A percentile compares a stretch with the other conserved stretches of the same genome.
phyloP scores from a whole-genome alignment of 2,797 vertebrate species.

The Dipus sagitta region DNA sequence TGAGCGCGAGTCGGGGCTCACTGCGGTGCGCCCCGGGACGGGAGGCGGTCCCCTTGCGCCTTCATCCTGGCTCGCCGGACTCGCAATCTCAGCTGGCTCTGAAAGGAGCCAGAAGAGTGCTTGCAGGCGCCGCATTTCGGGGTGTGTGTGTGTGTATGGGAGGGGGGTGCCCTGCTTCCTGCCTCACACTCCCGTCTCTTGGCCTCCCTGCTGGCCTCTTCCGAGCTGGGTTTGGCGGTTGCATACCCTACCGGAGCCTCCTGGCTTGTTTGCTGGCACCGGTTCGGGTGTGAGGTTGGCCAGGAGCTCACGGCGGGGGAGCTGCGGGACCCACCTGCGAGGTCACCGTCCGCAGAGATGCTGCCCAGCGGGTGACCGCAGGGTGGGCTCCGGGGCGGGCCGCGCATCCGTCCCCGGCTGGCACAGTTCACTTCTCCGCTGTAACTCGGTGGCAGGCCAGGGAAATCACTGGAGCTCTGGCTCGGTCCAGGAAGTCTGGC shows the following conservation, averaged over 20 bases:
- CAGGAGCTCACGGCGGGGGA: neutral
- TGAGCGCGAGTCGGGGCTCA: neutral
- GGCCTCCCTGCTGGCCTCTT: neutral
- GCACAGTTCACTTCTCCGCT: constrained; percentile 60
- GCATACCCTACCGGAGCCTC: neutral
- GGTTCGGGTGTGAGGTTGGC: constrained; percentile 68
- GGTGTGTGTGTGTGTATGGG: neutral
- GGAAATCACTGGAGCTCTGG: constrained; percentile 71
- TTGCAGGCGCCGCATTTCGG: constrained; percentile 3
- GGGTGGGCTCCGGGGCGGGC: neutral
- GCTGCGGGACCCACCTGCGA: constrained; percentile 55
- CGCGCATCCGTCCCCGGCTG: neutral
- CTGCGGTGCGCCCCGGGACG: constrained; percentile 49
- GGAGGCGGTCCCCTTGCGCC: constrained; percentile 11
- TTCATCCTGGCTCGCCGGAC: neutral
- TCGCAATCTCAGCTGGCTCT: constrained; percentile 51
- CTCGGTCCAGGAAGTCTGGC: constrained; percentile 57
- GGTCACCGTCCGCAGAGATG: constrained; percentile 3
- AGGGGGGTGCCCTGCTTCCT: neutral
- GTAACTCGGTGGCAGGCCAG: constrained; percentile 69
- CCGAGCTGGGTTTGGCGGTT: neutral
- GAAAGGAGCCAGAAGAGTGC: neutral
- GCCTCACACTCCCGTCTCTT: neutral
- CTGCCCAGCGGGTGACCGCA: neutral
- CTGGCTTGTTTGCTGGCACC: constrained; percentile 39